A percentile compares a stretch with the other conserved stretches of the same genome.
phyloP scores from a whole-genome alignment of 2,888 invertebrate species.

The Platerodrilus igneus region DNA sequence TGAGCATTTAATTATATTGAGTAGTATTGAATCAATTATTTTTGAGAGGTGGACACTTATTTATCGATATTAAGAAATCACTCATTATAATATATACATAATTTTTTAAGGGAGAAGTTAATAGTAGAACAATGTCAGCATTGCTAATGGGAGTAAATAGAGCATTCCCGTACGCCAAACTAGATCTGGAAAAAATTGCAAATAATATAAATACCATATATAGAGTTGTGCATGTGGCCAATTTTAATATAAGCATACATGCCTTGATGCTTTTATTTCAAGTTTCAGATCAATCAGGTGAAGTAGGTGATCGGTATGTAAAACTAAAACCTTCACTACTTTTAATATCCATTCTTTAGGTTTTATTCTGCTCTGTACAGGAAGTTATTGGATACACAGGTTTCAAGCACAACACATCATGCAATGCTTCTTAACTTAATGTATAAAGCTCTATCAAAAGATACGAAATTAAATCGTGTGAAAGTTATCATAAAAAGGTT shows the following conservation, averaged over 20 bases:
- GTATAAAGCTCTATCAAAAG: slow-evolving; percentile 78
- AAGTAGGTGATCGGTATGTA: slow-evolving; percentile 55
- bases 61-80: no score
- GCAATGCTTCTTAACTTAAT: slow-evolving; percentile 82
- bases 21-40: no score
- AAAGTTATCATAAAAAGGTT: slow-evolving; percentile 83
- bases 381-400: slow-evolving; percentile 73
- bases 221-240: slow-evolving; percentile 73
- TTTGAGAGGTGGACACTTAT: no score
- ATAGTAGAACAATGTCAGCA: slow-evolving; percentile 78
- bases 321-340: neutral
- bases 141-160: slow-evolving; percentile 78
- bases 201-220: slow-evolving; percentile 74
- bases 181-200: slow-evolving; percentile 53
- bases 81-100: no score
- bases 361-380: slow-evolving; percentile 87
- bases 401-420: slow-evolving; percentile 64
- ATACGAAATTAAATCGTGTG: slow-evolving; percentile 65
- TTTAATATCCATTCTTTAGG: slow-evolving; percentile 45
- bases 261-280: slow-evolving; percentile 59
- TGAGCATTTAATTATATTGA: no score
- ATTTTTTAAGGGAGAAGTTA: slow-evolving; percentile 61
- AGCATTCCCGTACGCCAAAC: slow-evolving; percentile 77
- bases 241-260: slow-evolving; percentile 63
- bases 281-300: slow-evolving; percentile 53